These are phyloP conservation scores for Catharus fuscescens DNA, from an alignment of 2,113 vertebrate genomes.

Conservation along the genomic window DNA sequence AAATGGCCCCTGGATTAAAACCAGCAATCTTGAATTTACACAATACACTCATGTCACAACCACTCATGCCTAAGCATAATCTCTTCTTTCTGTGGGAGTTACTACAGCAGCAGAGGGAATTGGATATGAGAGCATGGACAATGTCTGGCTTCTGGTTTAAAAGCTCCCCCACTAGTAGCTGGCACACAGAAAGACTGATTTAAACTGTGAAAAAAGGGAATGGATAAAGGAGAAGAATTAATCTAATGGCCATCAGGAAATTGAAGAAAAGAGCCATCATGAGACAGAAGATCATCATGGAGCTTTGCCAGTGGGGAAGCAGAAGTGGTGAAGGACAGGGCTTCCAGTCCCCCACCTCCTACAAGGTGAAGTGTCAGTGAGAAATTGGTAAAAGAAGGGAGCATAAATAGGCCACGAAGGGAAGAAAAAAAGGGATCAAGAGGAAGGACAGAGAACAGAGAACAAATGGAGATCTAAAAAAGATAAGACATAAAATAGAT, in stretches of 20 bases:
- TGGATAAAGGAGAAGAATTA: background rate
- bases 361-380: background rate
- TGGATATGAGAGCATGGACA: background rate
- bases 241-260: background rate
- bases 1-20: background rate
- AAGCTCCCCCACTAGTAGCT: background rate
- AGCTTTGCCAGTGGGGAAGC: background rate
- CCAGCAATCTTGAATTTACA: background rate
- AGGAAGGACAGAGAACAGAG: background rate
- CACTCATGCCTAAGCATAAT: background rate
- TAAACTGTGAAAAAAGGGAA: background rate
- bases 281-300: background rate
- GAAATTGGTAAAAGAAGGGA: background rate
- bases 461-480: background rate
- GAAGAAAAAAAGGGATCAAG: background rate
- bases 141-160: background rate
- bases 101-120: background rate
- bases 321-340: background rate
- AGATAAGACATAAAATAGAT: background rate
- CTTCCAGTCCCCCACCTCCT: background rate
- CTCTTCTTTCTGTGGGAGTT: background rate
- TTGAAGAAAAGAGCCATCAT: background rate
- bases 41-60: background rate
- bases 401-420: background rate
- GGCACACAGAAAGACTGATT: background rate